phyloP scores from a whole-genome alignment of 1,140 invertebrate genomes.

The Harpegnathos saltator region DNA sequence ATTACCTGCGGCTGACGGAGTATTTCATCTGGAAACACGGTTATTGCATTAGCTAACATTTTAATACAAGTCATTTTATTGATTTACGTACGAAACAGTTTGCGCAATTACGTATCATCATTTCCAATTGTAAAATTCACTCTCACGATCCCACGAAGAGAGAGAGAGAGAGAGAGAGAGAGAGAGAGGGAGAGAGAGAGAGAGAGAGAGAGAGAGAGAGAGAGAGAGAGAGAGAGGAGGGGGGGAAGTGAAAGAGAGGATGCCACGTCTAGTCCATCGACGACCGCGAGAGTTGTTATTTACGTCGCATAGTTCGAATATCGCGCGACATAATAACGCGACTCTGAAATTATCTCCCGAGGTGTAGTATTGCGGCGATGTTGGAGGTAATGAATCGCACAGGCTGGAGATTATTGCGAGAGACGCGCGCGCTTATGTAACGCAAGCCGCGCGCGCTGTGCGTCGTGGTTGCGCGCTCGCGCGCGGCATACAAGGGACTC shows the following conservation, averaged over 20 bases:
- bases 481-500: constrained; percentile 52
- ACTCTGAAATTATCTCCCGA: constrained; percentile 49
- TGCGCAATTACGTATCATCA: not conserved
- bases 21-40: constrained; percentile 19
- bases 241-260: no score
- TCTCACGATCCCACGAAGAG: not conserved
- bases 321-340: constrained; percentile 55
- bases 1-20: not conserved
- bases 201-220: not conserved
- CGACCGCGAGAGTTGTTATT: constrained; percentile 48
- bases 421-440: constrained; percentile 61
- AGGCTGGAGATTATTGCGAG: constrained; percentile 53
- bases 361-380: constrained; percentile 54
- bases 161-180: not conserved
- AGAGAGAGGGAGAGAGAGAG: not conserved
- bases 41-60: constrained; percentile 12
- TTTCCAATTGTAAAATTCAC: constrained; percentile 3
- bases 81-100: not conserved
- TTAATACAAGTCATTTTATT: constrained; percentile 36
- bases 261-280: constrained; percentile 32
- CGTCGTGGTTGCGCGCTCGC: constrained; percentile 23
- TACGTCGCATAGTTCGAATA: constrained; percentile 43
- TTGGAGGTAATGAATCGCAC: constrained; percentile 60
- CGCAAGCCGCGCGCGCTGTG: constrained; percentile 35
- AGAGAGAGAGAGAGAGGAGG: not conserved